phyloP scores from a whole-genome alignment of 2,113 vertebrate genomes.

The Oophaga pumilio region DNA sequence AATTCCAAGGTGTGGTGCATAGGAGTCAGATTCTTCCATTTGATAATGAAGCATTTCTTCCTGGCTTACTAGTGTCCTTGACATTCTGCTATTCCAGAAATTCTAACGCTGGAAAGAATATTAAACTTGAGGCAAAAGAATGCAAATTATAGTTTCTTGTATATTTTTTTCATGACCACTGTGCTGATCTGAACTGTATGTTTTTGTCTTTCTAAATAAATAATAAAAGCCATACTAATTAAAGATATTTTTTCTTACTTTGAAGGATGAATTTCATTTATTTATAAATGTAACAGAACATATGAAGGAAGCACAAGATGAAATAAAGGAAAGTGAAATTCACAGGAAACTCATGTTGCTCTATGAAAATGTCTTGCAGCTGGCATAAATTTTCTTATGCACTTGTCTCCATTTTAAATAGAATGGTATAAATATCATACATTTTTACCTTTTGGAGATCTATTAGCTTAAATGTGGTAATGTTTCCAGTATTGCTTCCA shows the following conservation, averaged over 20 bases:
- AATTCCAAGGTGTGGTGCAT: background rate
- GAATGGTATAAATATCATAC: constrained; percentile 6
- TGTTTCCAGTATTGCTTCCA: constrained; percentile 51
- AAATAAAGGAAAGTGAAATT: constrained; percentile 15
- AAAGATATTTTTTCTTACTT: constrained; percentile 16
- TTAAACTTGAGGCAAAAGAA: constrained; percentile 20
- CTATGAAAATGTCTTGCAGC: constrained; percentile 42
- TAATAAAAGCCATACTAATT: constrained; percentile 15
- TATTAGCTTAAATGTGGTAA: constrained; percentile 51
- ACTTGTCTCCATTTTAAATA: constrained; percentile 15
- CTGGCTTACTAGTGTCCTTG: constrained; percentile 22
- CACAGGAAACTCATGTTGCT: constrained; percentile 13
- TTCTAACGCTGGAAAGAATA: background rate
- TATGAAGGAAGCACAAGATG: constrained; percentile 9
- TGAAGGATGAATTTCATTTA: constrained; percentile 3
- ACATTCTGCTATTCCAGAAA: constrained; percentile 20
- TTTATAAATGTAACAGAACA: constrained; percentile 28
- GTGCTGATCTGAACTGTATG: background rate
- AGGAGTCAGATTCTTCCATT: background rate
- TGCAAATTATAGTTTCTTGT: constrained; percentile 34
- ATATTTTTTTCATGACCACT: constrained; percentile 24
- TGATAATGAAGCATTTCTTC: constrained; percentile 18
- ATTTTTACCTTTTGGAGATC: constrained; percentile 31
- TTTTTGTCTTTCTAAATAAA: constrained; percentile 41
- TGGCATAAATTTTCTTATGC: constrained; percentile 22